Evolutionary conservation across 2,797 vertebrate genomes (phyloP).

Genomic region (Rhincodon typus): DNA sequence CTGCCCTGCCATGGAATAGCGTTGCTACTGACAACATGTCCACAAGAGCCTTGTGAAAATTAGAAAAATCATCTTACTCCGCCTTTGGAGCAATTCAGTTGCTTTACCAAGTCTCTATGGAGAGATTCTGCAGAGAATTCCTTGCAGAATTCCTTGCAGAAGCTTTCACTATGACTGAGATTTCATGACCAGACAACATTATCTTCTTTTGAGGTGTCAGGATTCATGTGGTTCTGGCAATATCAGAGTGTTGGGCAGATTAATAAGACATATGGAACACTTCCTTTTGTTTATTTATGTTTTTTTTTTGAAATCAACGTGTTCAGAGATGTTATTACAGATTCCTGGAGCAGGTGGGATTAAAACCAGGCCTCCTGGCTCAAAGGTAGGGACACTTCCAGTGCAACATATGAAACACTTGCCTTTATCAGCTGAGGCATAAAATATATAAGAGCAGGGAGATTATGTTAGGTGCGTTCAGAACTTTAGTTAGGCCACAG

Average conservation of each 20-base stretch:
- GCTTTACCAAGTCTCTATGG: neutral
- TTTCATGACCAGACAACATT: neutral
- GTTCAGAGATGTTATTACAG: no score
- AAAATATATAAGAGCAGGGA: no score
- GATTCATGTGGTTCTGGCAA: neutral
- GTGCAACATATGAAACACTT: no score
- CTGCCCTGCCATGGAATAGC: neutral
- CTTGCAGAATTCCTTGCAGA: neutral
- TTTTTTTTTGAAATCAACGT: no score
- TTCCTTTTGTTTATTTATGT: no score
- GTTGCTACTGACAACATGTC: neutral
- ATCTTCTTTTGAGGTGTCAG: neutral
- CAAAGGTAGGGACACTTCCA: no score
- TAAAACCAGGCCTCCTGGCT: no score
- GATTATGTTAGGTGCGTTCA: no score
- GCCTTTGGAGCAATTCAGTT: neutral
- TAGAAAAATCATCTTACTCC: neutral
- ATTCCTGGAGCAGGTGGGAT: no score
- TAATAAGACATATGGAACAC: no score
- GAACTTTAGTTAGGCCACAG: no score
- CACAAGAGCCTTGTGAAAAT: neutral
- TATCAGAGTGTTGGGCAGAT: neutral
- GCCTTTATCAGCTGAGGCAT: no score
- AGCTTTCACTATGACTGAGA: neutral
- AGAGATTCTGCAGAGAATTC: neutral